Evolutionary conservation across 2,888 invertebrate species (phyloP).

Genomic region (Yponomeuta malinellus): DNA sequence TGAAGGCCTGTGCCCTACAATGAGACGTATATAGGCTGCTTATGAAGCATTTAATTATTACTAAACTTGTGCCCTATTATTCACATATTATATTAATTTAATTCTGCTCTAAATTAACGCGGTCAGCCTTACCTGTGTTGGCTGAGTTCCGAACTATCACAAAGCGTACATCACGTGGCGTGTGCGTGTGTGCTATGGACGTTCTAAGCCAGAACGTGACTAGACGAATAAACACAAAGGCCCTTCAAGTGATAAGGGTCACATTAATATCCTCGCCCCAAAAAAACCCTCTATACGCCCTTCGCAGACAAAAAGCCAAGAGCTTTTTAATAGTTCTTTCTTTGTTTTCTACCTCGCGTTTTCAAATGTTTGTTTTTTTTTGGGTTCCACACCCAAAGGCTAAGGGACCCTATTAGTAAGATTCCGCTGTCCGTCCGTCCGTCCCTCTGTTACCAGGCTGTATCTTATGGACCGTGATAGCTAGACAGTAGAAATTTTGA

Average conservation of each 20-base stretch:
- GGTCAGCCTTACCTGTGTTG: not conserved
- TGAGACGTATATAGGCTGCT: no score
- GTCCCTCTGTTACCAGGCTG: no score
- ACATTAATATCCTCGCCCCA: slow-evolving; percentile 41
- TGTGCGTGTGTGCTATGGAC: not conserved
- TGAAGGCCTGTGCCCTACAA: no score
- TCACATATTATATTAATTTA: not conserved
- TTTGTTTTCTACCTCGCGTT: not conserved
- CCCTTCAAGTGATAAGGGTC: slow-evolving; percentile 36
- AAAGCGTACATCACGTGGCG: not conserved
- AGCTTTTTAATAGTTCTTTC: not conserved
- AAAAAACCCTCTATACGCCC: slow-evolving; percentile 30
- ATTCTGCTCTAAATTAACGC: not conserved
- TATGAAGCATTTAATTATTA: no score
- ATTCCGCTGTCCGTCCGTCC: no score
- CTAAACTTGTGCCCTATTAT: no score
- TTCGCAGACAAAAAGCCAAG: not conserved
- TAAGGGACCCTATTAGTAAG: not conserved
- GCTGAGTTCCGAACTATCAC: not conserved
- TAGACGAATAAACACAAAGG: slow-evolving; percentile 3
- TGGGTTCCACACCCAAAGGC: no score
- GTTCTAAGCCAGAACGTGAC: not conserved
- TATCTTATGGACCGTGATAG: no score
- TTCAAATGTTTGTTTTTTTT: not conserved
- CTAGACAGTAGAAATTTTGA: not conserved